Percentiles rank a stretch among this genome's conserved stretches.
Evolutionary conservation across 1,140 invertebrate species (phyloP).

Genomic region (Drosophila kikkawai): DNA sequence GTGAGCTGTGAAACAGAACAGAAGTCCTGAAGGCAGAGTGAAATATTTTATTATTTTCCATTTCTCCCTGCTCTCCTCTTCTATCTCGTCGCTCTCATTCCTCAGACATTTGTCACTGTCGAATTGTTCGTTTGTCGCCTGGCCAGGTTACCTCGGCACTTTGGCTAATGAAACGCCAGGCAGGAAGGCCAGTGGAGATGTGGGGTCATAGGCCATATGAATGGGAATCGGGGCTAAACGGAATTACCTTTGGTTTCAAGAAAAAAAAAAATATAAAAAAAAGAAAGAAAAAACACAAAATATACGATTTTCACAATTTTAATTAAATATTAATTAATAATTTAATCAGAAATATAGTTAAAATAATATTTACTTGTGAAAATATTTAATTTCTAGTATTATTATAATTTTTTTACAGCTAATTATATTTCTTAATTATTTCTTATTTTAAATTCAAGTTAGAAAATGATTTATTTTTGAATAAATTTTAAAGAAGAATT

Average conservation of each 20-base stretch:
- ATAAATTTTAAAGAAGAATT: too few relatives aligned
- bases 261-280: background rate
- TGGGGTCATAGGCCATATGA: conserved; percentile 43
- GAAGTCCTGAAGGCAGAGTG: conserved; percentile 11
- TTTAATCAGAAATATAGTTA: too few relatives aligned
- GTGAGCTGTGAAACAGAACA: conserved; percentile 12
- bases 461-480: too few relatives aligned
- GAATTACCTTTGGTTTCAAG: conserved; percentile 11
- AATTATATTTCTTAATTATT: too few relatives aligned
- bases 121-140: conserved; percentile 30
- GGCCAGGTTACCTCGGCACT: conserved; percentile 56
- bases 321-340: too few relatives aligned
- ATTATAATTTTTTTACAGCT: too few relatives aligned
- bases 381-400: too few relatives aligned
- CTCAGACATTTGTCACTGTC: conserved; percentile 57
- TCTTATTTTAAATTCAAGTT: too few relatives aligned
- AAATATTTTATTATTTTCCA: conserved; percentile 38
- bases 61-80: background rate
- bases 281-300: background rate
- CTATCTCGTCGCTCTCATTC: conserved; percentile 37
- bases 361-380: too few relatives aligned
- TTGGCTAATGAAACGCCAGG: conserved; percentile 66
- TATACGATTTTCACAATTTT: too few relatives aligned
- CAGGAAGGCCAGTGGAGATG: conserved; percentile 21
- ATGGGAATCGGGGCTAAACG: conserved; percentile 30